Conservation (phyloP, 2,113 vertebrate genomes). For the Osmerus mordax region DNA sequence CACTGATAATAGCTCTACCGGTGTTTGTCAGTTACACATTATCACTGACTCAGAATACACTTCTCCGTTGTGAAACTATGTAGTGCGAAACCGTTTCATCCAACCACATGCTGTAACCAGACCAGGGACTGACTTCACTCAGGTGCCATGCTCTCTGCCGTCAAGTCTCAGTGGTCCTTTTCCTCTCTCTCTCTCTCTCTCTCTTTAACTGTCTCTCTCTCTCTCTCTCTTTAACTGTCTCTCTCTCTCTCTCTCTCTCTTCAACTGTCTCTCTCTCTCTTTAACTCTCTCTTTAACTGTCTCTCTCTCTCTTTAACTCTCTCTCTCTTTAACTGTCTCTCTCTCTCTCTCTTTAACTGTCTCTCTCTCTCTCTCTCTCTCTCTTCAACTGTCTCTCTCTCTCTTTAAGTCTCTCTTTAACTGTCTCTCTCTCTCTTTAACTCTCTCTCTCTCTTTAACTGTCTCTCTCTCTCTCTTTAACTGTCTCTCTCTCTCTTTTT, state of each 20-base stretch:
- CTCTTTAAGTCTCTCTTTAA: no score
- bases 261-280: background rate
- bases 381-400: background rate
- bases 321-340: background rate
- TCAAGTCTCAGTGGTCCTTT: background rate
- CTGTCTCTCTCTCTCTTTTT: no score
- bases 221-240: background rate
- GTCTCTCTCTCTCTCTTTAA: background rate
- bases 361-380: background rate
- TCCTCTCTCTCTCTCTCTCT: background rate
- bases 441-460: background rate
- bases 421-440: background rate
- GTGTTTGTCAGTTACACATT: constrained; percentile 33
- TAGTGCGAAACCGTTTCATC: background rate
- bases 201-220: background rate
- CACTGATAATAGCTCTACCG: constrained; percentile 13
- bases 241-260: background rate
- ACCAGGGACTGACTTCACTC: background rate
- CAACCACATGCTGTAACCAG: background rate
- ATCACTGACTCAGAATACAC: constrained; percentile 17
- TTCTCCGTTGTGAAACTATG: background rate
- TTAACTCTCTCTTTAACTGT: background rate
- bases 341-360: background rate
- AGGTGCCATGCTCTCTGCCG: background rate
- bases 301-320: background rate